Percentiles rank a stretch among this genome's conserved stretches.
phyloP scores from a whole-genome alignment of 2,113 vertebrate species.

The Eleginops maclovinus region DNA sequence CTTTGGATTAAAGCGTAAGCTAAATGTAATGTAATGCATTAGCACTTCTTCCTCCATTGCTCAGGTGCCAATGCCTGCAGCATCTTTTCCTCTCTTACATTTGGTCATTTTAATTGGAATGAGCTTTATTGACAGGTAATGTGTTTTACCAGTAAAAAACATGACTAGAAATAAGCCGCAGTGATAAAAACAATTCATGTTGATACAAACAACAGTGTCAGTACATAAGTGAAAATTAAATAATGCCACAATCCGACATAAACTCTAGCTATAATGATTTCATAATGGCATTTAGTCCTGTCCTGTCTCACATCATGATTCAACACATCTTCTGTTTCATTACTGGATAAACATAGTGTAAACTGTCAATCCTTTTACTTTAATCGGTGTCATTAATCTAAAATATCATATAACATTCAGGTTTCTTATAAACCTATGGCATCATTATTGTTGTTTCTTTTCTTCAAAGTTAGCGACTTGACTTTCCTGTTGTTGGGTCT shows the following conservation, averaged over 20 bases:
- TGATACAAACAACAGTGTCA: not conserved
- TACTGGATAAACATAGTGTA: not conserved
- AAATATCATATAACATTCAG: not conserved
- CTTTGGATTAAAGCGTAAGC: no score
- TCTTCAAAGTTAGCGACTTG: not conserved
- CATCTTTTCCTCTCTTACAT: not conserved
- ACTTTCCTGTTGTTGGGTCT: not conserved
- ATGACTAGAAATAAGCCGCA: not conserved
- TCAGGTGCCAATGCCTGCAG: not conserved
- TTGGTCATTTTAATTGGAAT: not conserved
- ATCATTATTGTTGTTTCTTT: not conserved
- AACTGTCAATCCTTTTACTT: slow-evolving; percentile 8
- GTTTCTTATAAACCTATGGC: not conserved
- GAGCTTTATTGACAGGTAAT: slow-evolving; percentile 10
- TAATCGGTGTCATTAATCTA: not conserved
- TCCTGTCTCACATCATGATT: not conserved
- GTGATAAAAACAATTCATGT: not conserved
- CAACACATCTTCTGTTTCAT: not conserved
- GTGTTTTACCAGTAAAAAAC: slow-evolving; percentile 5
- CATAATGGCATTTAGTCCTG: slow-evolving; percentile 10
- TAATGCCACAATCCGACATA: slow-evolving; percentile 20
- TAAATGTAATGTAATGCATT: no score
- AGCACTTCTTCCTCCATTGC: no score
- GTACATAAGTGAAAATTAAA: slow-evolving; percentile 22
- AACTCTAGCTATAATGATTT: slow-evolving; percentile 7